Base-by-base conservation (phyloP, 1,140 invertebrate genomes). In the Trinorchestia longiramus region DNA sequence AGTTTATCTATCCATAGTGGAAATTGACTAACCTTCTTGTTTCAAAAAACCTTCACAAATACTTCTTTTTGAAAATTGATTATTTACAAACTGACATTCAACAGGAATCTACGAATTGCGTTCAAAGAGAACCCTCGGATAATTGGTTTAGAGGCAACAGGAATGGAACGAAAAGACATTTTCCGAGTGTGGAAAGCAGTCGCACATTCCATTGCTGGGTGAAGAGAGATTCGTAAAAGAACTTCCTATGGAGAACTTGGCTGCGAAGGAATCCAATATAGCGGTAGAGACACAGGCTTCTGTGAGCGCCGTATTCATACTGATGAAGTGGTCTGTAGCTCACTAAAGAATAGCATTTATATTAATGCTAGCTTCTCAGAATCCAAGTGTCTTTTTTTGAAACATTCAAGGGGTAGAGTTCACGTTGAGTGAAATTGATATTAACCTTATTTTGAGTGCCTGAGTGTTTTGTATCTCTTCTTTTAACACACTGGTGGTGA, bases 271-370 rank as follows among this genome's bases (percentile, higher is more conserved):
- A 94, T 94, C 44, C 92, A 94, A 94, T 94, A 94, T 94, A 44
- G 92, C 92, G 44, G 92, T 3, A 94, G 47, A 43, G 40, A 43
- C 92, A n/a, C 36, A 42, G 43, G 43, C 92, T 94, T 94, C 92
- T 94, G 43, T n/a, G 43, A 19, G 44, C 43, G 92, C 40, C 40
- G 45, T 40, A 11, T 47, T 94, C 92, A 94, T 94, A 94, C 92
- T 94, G 43, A 94, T 94, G 92, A 43, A 94, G 92, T 47, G 92
- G 43, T 90, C 88, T 41, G 15, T 43, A 90, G 88, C n/a, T 90
- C 88, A 3, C 62, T 77, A 36, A 77, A 36, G 62, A 77, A 77
- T 77, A 77, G 62, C 62, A 77, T 23, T 77, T 77, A 77, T 77
- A 77, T 77, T 36, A 77, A 77, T 77, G 62, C 36, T 77, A 77